A percentile compares a stretch with the other conserved stretches of the same genome.
Evolutionary conservation across 2,888 invertebrate genomes (phyloP).

Genomic region (Phortica magna): DNA sequence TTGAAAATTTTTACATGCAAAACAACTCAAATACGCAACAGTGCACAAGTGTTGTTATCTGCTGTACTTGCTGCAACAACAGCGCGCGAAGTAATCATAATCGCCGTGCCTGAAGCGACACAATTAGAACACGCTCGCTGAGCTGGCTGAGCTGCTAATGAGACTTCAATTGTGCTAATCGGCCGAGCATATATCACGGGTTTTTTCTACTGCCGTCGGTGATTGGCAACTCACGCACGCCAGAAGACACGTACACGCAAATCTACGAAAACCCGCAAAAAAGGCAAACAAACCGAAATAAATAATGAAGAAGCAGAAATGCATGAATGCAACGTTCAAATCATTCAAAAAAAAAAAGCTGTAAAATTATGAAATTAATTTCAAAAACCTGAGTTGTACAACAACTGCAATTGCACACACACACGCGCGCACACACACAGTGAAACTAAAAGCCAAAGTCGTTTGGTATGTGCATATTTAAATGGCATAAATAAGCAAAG

Average conservation of each 20-base stretch:
- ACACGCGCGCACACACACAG: slow-evolving; percentile 33
- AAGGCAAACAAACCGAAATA: not conserved
- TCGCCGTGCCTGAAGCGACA: not conserved
- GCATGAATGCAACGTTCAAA: not conserved
- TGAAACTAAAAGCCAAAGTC: slow-evolving; percentile 37
- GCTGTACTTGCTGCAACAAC: too few relatives aligned
- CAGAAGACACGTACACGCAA: not conserved
- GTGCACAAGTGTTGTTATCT: too few relatives aligned
- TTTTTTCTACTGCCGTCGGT: not conserved
- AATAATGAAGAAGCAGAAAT: not conserved
- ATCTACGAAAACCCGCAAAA: not conserved
- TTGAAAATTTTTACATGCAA: too few relatives aligned
- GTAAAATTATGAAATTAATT: slow-evolving; percentile 69
- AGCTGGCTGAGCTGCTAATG: slow-evolving; percentile 21
- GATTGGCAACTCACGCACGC: slow-evolving; percentile 17
- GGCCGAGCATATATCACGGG: not conserved
- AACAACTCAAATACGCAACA: too few relatives aligned
- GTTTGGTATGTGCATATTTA: slow-evolving; percentile 38
- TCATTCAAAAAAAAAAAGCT: slow-evolving; percentile 8
- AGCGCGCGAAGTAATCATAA: not conserved
- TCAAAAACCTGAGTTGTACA: slow-evolving; percentile 68
- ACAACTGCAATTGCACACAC: slow-evolving; percentile 63
- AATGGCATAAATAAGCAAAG: slow-evolving; percentile 5
- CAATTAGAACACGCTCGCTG: slow-evolving; percentile 10
- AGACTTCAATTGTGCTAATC: not conserved